Conservation (phyloP, 2,113 vertebrate genomes). For the Pangasianodon hypophthalmus region DNA sequence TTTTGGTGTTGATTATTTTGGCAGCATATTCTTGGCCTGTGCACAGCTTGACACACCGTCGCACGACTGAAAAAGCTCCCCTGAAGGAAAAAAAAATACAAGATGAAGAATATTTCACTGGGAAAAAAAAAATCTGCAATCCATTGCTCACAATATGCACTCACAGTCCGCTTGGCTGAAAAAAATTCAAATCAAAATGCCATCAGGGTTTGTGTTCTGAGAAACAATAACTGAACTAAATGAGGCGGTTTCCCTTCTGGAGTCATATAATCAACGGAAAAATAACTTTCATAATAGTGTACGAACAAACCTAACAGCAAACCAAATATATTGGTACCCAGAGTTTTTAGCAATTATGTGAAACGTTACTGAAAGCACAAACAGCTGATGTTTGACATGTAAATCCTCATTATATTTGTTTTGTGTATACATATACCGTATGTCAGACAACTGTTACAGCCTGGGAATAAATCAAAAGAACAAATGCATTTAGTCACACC, state of each 20-base stretch:
- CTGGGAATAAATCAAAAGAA: conserved; percentile 11
- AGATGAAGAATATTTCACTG: conserved; percentile 8
- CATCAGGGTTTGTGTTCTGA: background rate
- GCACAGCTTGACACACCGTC: conserved; percentile 93
- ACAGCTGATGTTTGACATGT: conserved; percentile 14
- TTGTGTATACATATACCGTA: background rate
- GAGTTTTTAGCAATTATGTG: background rate
- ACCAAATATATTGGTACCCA: background rate
- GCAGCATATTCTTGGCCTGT: conserved; percentile 92
- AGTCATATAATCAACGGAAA: background rate
- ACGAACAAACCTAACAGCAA: background rate
- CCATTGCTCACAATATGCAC: background rate
- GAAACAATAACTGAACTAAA: background rate
- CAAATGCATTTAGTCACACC: background rate
- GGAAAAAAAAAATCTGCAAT: background rate
- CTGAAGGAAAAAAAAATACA: conserved; percentile 69
- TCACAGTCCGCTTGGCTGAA: background rate
- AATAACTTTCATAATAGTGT: background rate
- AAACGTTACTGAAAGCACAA: conserved; percentile 14
- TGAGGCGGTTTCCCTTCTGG: background rate
- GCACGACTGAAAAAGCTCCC: conserved; percentile 95
- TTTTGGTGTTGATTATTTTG: conserved; percentile 99
- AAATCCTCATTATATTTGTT: background rate
- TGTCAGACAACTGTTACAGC: background rate
- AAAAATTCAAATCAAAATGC: background rate